Evolutionary conservation across 2,888 invertebrate species (phyloP).

Genomic region (Stenolophus ochropezus): DNA sequence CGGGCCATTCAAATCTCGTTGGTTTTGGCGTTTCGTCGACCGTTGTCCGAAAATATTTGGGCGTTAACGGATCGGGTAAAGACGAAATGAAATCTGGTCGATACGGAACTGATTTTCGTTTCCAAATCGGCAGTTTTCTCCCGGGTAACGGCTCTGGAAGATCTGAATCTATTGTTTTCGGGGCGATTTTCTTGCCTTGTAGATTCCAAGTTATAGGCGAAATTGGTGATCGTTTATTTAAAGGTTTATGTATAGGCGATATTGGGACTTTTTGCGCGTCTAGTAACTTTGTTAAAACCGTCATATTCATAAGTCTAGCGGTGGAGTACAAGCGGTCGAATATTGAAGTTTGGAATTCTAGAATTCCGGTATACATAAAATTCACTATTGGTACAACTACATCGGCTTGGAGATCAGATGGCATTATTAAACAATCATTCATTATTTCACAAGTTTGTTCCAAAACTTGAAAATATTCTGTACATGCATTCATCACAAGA

Average conservation of each 20-base stretch:
- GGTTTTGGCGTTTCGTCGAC: constrained; percentile 75
- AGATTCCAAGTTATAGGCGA: constrained; percentile 65
- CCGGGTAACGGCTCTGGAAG: constrained; percentile 73
- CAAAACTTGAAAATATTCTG: constrained; percentile 88
- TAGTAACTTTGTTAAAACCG: constrained; percentile 86
- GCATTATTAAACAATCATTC: constrained; percentile 86
- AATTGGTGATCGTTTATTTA: constrained; percentile 68
- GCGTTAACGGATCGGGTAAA: constrained; percentile 42
- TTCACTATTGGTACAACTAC: constrained; percentile 85
- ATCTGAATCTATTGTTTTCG: constrained; percentile 67
- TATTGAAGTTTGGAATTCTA: constrained; percentile 86
- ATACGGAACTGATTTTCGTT: constrained; percentile 71
- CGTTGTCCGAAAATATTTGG: constrained; percentile 65
- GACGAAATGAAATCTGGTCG: constrained; percentile 42
- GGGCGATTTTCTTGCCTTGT: constrained; percentile 66
- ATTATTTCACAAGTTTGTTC: constrained; percentile 83
- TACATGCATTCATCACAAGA: constrained; percentile 89
- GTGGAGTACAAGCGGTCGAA: constrained; percentile 85
- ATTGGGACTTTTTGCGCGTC: constrained; percentile 81
- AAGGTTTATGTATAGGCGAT: constrained; percentile 69
- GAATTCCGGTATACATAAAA: constrained; percentile 91
- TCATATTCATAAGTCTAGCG: constrained; percentile 90
- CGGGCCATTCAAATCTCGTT: constrained; percentile 82
- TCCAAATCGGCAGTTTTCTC: constrained; percentile 77
- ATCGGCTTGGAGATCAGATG: constrained; percentile 84